phyloP scores from a whole-genome alignment of 2,797 vertebrate species.

The Diceros bicornis region DNA sequence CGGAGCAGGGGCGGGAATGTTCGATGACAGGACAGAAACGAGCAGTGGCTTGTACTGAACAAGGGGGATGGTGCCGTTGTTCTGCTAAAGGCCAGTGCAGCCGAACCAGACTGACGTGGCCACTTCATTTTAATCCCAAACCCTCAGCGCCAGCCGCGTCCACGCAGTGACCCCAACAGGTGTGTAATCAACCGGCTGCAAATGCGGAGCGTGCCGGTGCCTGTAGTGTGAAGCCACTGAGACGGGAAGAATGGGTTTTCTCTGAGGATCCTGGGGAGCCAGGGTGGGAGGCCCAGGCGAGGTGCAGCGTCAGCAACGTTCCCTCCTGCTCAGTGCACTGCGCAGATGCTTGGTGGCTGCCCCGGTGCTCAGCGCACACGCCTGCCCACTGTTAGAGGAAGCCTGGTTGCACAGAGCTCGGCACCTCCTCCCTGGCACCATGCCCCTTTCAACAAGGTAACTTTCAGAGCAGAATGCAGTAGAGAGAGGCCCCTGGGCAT shows the following conservation, averaged over 20 bases:
- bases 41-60: neutral
- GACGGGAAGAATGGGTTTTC: constrained; percentile 3
- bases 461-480: neutral
- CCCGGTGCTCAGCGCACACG: accelerated
- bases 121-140: neutral
- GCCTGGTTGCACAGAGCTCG: neutral
- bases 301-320: neutral
- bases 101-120: neutral
- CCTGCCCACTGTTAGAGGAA: neutral
- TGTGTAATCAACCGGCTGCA: neutral
- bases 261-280: neutral
- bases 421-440: neutral
- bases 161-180: neutral
- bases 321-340: neutral
- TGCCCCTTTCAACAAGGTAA: neutral
- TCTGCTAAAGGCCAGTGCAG: neutral
- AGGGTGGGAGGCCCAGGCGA: accelerated
- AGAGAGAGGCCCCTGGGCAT: neutral
- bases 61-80: neutral
- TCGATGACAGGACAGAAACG: neutral
- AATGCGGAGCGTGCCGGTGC: neutral
- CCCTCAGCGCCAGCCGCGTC: neutral
- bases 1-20: neutral
- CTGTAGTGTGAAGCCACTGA: neutral
- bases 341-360: neutral